Evolutionary conservation across 2,797 vertebrate species (phyloP).

Genomic region (Pteronotus mesoamericanus): DNA sequence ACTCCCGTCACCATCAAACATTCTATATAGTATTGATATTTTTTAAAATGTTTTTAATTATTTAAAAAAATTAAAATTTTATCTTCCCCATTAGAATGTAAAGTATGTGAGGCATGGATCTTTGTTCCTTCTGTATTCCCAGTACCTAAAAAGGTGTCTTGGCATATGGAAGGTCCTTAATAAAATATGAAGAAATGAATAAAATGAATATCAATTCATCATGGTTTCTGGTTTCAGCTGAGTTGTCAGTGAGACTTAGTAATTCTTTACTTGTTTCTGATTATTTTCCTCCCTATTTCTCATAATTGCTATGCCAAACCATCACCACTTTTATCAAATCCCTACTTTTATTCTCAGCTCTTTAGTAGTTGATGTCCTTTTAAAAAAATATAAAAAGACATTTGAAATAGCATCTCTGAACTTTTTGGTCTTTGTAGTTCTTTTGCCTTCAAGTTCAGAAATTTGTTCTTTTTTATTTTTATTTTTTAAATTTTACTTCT

Average conservation of each 20-base stretch:
- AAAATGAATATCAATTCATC: neutral
- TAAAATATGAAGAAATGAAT: conserved; percentile 14
- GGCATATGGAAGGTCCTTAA: neutral
- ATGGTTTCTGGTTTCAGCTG: neutral
- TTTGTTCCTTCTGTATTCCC: neutral
- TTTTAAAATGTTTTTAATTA: neutral
- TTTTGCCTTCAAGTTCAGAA: neutral
- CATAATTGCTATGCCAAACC: neutral
- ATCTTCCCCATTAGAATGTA: neutral
- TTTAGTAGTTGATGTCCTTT: neutral
- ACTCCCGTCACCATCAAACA: neutral
- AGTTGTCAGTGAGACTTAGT: neutral
- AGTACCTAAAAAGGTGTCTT: neutral
- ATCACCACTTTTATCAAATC: neutral
- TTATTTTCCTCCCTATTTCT: neutral
- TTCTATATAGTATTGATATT: neutral
- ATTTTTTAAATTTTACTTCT: neutral
- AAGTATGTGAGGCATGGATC: neutral
- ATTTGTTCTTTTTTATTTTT: neutral
- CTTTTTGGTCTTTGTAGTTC: neutral
- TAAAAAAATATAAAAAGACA: neutral
- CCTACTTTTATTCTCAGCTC: neutral
- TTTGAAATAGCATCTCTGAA: neutral
- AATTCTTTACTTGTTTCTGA: conserved; percentile 2
- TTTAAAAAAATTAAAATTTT: neutral